Base-by-base conservation (phyloP, 2,113 vertebrate species). In the Suricata suricatta region DNA sequence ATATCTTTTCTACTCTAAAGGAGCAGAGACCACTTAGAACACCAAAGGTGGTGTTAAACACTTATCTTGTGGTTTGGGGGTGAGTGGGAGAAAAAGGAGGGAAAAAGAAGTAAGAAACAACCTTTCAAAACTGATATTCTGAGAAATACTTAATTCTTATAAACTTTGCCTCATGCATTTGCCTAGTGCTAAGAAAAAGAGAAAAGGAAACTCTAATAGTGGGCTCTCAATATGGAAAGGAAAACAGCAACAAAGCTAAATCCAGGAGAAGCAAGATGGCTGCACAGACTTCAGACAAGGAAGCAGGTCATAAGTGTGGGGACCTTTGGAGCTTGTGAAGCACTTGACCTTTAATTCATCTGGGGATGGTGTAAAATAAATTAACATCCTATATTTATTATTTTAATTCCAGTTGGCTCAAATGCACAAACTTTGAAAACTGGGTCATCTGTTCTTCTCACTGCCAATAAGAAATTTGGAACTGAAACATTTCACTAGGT, bases 141-240 rank as follows among this genome's bases (percentile, higher is more conserved):
- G 92, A 79, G 93, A 96, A 95, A 96, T 96, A 90, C 87, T 95
- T 97, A 97, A 97, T 90, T 94, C 44, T 72, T 90, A 47, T 96
- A 84, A 96, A 97, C 68, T 85, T 91, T 90, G 95, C 91, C 86
- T 95, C 88, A 50, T 12, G 0, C 95, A 23, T 96, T 98, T 97
- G 72, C 91, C 74, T 91, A 90, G 47, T 27, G 72, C 50, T 88
- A 54, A 87, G 72, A 52, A 60, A 87, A 92, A 94, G 64, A 91
- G 74, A 29, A 6, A 82, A 35, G 21, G 35, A 92, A 52, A 33
- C 29, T 29, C 31, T 79, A 83, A 89, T 44, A n/a, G 60, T 8
- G 35, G 74, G 90, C 44, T 71, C 17, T 94, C 63, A 87, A 94
- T 68, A 57, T 33, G 54, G 57, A 21, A 60, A 74, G 86, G 82